Evolutionary conservation across 2,113 vertebrate species (phyloP), one percentile per base, ranked within the genome.

Genomic region (Aix galericulata): DNA sequence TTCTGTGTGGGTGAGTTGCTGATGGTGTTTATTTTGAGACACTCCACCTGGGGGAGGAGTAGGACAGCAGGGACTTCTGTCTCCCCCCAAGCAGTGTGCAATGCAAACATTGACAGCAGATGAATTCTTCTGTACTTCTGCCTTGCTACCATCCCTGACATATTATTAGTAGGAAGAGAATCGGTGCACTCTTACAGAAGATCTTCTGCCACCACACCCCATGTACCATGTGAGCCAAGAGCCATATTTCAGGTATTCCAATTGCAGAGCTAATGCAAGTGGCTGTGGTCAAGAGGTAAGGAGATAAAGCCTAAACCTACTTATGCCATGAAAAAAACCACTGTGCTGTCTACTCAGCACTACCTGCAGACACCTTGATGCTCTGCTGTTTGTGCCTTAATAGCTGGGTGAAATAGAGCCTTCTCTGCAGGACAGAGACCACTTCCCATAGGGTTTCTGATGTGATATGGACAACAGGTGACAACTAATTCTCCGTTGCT

Each of bases 1-100:
- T 91, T 88, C 73, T 72, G 69, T 86, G 73, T 86, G 77, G 64
- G 77, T 92, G 69, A 93, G 74, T 72, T 52, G 34, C 56, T 92
- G 80, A 67, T 4, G 3, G 27, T 83, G 52, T 93, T 94, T 88
- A 81, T 23, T 92, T 36, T 77, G 77, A 94, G 82, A 59, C 40
- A 29, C 77, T 90, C 46, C 22, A 92, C 46, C 68, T 89, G 56
- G 25, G 17, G 56, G 77, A 90, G 83, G 88, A 78, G 38, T 42
- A 84, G 60, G 68, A 79, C 23, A 88, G 56, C 52, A 84, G 56
- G 87, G 53, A 68, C 32, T 60, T 89, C 56, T 76, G 48, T 91
- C 48, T 96, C 53, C 31, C 26, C 90, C n/a, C 42, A 74, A 83
- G 60, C 25, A 77, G 29, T 18, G 17, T 58, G 23, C 55, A 72